Base-by-base conservation (phyloP, 2,113 vertebrate species). In the Hydropotes inermis region DNA sequence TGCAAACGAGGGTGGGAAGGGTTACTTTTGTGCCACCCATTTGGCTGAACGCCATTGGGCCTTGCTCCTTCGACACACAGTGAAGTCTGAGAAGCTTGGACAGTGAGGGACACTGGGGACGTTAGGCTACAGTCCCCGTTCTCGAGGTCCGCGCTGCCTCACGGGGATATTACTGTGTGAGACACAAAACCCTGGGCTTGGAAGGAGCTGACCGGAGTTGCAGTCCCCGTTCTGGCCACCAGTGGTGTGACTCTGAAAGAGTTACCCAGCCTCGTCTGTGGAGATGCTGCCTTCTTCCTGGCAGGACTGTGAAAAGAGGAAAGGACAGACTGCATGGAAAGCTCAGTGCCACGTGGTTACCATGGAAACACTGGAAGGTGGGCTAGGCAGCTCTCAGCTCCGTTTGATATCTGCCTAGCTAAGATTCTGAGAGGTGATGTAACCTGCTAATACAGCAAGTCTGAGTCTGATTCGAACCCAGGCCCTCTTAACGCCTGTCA, bases 61-160 rank as follows among this genome's bases (percentile, higher is more conserved):
- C 89, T 74, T 39, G 93, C 54, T 81, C 3, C 21, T 47, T 30
- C 5, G 2, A 17, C 7, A 57, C 87, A 87, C 33, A 1, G 2
- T 54, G 52, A 25, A 30, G 52, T 60, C 81, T 28, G 50, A 61
- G 94, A 23, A 78, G 50, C 91, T 93, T 10, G 30, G 82, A 4
- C 15, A 5, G 7, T 13, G 11, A 36, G 19, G 50, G 50, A 17
- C 52, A 1, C 14, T 2, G 23, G 54, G 23, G 78, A 4, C 2
- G 2, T 12, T 21, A 60, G 60, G 15, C 36, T 5, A 0, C 0
- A 6, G 30, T 58, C 70, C 15, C 33, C 28, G 8, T 25, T 27
- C 88, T 78, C 43, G 3, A 3, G 2, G 11, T 54, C 85, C 36
- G 74, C 57, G 1, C 1, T 3, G 36, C n/a, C 45, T 60, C 57